Base-by-base conservation (phyloP, 1,140 invertebrate species). In the Oryzaephilus surinamensis region DNA sequence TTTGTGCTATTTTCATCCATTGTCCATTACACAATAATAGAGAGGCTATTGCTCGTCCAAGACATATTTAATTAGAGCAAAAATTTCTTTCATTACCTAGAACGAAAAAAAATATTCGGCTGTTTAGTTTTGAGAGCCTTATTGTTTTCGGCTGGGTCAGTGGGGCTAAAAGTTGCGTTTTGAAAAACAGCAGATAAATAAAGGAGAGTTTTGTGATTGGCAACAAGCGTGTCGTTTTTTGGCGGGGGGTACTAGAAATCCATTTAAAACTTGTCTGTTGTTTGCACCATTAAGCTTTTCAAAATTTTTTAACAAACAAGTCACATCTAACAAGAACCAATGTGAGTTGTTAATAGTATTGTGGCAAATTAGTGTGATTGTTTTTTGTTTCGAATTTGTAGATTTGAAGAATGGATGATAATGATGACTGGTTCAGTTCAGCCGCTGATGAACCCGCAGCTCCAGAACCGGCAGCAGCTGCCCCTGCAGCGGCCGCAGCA, bases 401-500 rank as follows among this genome's bases (percentile, higher is more conserved):
- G 23, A n/a, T 24, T 24, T 24, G 23, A 4, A 24, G 11, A 11
- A 43, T n/a, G 23, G 8, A 24, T 6, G 8, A 49, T 18, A 29
- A 43, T 6, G 38, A 23, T n/a, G 39, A 43, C 21, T 49, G 47
- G 47, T 36, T 46, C 20, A 20, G 26, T 13, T 8, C 3, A 2
- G 16, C 15, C 2, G 12, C 16, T 10, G 32, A 35, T 23, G 10
- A n/a, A n/a, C n/a, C n/a, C n/a, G n/a, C n/a, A n/a, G 35, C 50
- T 7, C 28, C 65, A 45, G 47, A 60, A 57, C 57, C 68, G 11
- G 51, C 52, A 14, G 30, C 34, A 28, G 43, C 36, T 11, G 50
- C 51, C 14, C 55, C 38, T 2, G 57, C 54, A 11, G 55, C 49
- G 19, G 61, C 52, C 31, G 46, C 48, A 16, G 51, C 52, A 10